phyloP scores from a whole-genome alignment of 2,888 invertebrate genomes.

The Homarus gammarus region DNA sequence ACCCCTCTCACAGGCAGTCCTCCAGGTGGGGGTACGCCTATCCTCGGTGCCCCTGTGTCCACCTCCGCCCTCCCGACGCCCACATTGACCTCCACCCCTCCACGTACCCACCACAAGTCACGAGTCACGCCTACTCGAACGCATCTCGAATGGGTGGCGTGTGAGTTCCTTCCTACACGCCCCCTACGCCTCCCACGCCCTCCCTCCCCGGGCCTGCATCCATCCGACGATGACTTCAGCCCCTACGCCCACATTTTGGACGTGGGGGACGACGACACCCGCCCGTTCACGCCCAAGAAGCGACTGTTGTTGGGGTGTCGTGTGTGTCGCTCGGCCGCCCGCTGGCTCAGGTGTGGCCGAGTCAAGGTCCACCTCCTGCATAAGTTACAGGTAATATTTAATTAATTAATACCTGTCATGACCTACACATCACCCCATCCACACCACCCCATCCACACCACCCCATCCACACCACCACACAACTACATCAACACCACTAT shows the following conservation, averaged over 20 bases:
- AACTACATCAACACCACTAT: too few relatives aligned
- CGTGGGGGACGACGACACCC: slow-evolving; percentile 16
- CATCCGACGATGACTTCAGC: slow-evolving; percentile 19
- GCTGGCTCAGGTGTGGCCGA: slow-evolving; percentile 46
- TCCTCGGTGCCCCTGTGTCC: slow-evolving; percentile 12
- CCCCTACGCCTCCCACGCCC: slow-evolving; percentile 16
- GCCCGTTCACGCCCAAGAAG: slow-evolving; percentile 23
- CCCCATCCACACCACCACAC: too few relatives aligned
- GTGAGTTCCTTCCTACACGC: slow-evolving; percentile 7
- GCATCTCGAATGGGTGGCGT: slow-evolving; percentile 15
- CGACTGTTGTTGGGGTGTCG: slow-evolving; percentile 47
- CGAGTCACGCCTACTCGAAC: slow-evolving; percentile 18
- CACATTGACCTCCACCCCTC: neutral
- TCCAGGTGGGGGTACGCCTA: slow-evolving; percentile 1
- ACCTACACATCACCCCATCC: too few relatives aligned
- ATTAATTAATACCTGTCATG: neutral
- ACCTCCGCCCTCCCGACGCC: neutral
- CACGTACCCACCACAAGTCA: neutral
- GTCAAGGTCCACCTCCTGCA: slow-evolving; percentile 41
- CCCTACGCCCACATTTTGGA: slow-evolving; percentile 48
- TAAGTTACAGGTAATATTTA: slow-evolving; percentile 28
- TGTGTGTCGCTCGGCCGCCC: slow-evolving; percentile 46
- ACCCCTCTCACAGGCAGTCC: slow-evolving; percentile 25
- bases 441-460: too few relatives aligned
- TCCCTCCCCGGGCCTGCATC: neutral